These are phyloP conservation scores for Sitta europaea DNA, from an alignment of 2,113 vertebrate genomes.

Conservation along the genomic window DNA sequence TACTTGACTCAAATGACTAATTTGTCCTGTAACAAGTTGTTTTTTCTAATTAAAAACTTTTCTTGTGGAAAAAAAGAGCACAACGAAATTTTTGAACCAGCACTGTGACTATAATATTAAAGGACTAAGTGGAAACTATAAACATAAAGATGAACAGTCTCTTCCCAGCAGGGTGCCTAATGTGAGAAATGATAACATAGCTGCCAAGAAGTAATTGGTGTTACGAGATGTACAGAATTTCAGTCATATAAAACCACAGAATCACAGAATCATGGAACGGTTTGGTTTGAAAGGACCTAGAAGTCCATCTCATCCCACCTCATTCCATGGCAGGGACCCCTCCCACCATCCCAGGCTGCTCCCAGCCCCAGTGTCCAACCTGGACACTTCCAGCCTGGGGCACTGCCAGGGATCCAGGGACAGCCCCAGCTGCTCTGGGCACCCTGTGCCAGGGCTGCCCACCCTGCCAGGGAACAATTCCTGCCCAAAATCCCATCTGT, in stretches of 20 bases:
- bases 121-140: not conserved
- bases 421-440: not conserved
- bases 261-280: not conserved
- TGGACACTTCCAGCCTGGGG: not conserved
- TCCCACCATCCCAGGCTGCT: not conserved
- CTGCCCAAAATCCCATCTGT: accelerated
- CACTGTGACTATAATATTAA: not conserved
- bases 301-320: accelerated
- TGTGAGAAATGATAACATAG: not conserved
- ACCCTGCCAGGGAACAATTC: not conserved
- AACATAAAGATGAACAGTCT: not conserved
- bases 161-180: not conserved
- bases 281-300: not conserved
- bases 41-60: not conserved
- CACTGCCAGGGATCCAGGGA: not conserved
- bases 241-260: not conserved
- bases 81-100: not conserved
- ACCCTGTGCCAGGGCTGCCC: not conserved
- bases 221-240: not conserved
- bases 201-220: not conserved
- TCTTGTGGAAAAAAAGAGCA: not conserved
- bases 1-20: not conserved
- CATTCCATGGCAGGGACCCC: not conserved
- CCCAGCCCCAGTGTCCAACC: not conserved
- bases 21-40: not conserved